A percentile compares a stretch with the other conserved stretches of the same genome.
Conservation (phyloP, 2,888 invertebrate genomes). For the Sycophila texana region DNA sequence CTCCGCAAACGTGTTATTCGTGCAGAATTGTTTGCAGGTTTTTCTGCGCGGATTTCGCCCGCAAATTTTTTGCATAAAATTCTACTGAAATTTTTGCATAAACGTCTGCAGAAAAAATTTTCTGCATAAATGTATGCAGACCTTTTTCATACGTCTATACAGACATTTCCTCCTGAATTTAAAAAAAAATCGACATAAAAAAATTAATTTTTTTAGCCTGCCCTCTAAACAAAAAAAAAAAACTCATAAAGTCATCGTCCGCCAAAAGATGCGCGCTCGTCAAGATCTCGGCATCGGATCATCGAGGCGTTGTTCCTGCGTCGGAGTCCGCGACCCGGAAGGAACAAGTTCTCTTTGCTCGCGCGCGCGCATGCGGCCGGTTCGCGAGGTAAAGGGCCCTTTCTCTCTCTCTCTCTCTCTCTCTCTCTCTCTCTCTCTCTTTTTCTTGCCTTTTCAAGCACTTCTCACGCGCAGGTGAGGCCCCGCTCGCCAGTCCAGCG, state of each 20-base stretch:
- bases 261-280: background rate
- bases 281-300: constrained; percentile 9
- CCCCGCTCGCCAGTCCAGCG: constrained; percentile 37
- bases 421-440: constrained; percentile 24
- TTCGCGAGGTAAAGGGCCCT: constrained; percentile 33
- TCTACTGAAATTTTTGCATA: too few relatives aligned
- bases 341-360: constrained; percentile 39
- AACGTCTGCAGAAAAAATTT: too few relatives aligned
- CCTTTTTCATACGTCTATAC: too few relatives aligned
- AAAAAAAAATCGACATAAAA: too few relatives aligned
- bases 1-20: too few relatives aligned
- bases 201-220: too few relatives aligned
- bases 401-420: constrained; percentile 31
- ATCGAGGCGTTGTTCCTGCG: constrained; percentile 22
- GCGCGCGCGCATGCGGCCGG: constrained; percentile 15
- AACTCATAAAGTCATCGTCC: background rate
- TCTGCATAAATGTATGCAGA: too few relatives aligned
- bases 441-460: background rate
- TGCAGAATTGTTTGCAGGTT: too few relatives aligned
- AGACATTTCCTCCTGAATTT: too few relatives aligned
- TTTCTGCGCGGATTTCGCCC: too few relatives aligned
- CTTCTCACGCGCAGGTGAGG: constrained; percentile 28
- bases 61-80: too few relatives aligned
- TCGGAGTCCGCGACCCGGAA: constrained; percentile 40
- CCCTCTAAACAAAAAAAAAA: too few relatives aligned